Evolutionary conservation across 2,888 invertebrate species (phyloP), one percentile per base, ranked within the genome.

Genomic region (Blera fallax): DNA sequence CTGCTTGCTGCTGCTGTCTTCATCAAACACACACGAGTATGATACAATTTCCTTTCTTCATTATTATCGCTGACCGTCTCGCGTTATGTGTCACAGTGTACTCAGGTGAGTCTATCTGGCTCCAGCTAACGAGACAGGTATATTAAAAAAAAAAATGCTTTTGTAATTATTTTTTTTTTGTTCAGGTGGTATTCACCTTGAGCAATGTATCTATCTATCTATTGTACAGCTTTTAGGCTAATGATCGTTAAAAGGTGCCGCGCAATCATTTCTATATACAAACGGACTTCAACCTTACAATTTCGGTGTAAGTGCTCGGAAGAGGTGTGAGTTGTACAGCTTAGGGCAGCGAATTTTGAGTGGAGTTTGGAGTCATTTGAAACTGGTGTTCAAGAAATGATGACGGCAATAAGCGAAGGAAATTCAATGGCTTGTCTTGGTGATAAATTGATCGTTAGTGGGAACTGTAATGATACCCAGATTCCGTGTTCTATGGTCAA

Each of bases 191-290:
- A 48, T 21, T 48, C 48, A 48, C 48, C 48, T 48, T 48, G 21
- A 21, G 48, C 40, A 40, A 40, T 40, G 48, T 48, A 45, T 45
- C 16, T 37, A 14, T 14, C n/a, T 14, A n/a, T n/a, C n/a, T n/a
- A n/a, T n/a, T n/a, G 34, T 34, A 34, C 11, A 34, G 6, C 8
- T 11, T n/a, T 34, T 34, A 34, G 48, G 48, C 48, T 48, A 48
- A 48, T 48, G 48, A 48, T 48, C 48, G 48, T 48, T 14, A 21
- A 48, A 48, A 48, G 48, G 48, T 48, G 48, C 48, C 48, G 48
- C 48, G 48, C 11, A 48, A 48, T 48, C 48, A 48, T 48, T 48
- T 48, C 21, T 45, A 45, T 45, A 18, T 18, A 7, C 8, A 10
- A 10, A 6, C 40, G 48, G 48, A 45, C 45, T 45, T 45, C 8